These are phyloP conservation scores for Ridgeia piscesae DNA, from an alignment of 1,140 invertebrate genomes.

Conservation along the genomic window DNA sequence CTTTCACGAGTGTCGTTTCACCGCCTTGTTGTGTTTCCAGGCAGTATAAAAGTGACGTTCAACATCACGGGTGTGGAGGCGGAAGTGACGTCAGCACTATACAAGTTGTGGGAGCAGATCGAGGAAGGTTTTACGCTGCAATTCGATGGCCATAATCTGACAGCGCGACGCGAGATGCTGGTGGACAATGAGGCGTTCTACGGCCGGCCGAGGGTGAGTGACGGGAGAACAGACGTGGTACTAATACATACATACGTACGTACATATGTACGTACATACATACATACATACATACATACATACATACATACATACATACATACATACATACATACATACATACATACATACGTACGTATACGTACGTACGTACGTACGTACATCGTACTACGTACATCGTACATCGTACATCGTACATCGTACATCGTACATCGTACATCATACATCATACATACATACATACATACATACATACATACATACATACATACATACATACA, in stretches of 20 bases:
- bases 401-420: too few relatives aligned
- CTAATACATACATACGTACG: neutral
- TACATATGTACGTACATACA: neutral
- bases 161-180: neutral
- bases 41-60: neutral
- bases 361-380: neutral
- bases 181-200: neutral
- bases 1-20: neutral
- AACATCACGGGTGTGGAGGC: neutral
- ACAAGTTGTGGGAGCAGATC: neutral
- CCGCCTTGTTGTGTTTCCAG: neutral
- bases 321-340: too few relatives aligned
- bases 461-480: too few relatives aligned
- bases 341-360: neutral
- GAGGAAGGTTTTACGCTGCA: neutral
- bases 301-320: too few relatives aligned
- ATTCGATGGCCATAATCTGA: neutral
- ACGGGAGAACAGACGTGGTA: too few relatives aligned
- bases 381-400: neutral
- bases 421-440: too few relatives aligned
- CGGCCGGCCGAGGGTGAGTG: neutral
- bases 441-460: too few relatives aligned
- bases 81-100: neutral
- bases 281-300: too few relatives aligned
- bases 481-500: too few relatives aligned